phyloP scores from a whole-genome alignment of 2,888 invertebrate genomes.

The Lordiphosa andalusiaca region DNA sequence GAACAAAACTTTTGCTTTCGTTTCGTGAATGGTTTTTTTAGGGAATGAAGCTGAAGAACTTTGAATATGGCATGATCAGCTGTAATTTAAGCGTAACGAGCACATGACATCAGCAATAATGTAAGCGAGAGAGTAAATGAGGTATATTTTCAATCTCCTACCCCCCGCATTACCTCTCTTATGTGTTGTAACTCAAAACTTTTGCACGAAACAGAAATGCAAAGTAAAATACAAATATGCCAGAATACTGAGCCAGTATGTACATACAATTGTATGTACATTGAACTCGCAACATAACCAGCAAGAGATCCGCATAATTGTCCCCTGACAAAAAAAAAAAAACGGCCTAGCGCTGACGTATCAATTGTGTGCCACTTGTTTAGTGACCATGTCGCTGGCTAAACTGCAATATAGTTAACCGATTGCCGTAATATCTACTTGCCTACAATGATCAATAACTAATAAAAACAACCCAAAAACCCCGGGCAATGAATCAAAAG shows the following conservation, averaged over 20 bases:
- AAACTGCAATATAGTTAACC: conserved; percentile 27
- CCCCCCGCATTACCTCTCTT: conserved; percentile 16
- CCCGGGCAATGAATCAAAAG: conserved; percentile 34
- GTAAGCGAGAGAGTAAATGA: conserved; percentile 21
- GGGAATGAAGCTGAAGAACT: conserved; percentile 13
- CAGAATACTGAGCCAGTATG: too few relatives aligned
- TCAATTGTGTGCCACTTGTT: conserved; percentile 77
- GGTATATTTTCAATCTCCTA: not conserved
- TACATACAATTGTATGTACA: not conserved
- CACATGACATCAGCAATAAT: conserved; percentile 50
- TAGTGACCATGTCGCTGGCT: conserved; percentile 67
- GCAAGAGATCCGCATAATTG: conserved; percentile 58
- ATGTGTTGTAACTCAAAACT: conserved; percentile 32
- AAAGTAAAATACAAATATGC: conserved; percentile 19
- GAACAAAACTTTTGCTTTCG: not conserved
- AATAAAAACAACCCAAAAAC: conserved; percentile 37
- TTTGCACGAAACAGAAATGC: conserved; percentile 19
- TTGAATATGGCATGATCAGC: conserved; percentile 53
- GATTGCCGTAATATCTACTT: conserved; percentile 30
- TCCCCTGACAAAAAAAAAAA: conserved; percentile 39
- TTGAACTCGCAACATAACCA: not conserved
- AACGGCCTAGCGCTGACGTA: conserved; percentile 56
- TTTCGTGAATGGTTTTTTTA: conserved; percentile 10
- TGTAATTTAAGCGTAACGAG: conserved; percentile 41
- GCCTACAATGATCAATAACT: conserved; percentile 14